These are phyloP conservation scores for Desoria tigrina DNA, from an alignment of 2,888 invertebrate genomes.

Conservation along the genomic window DNA sequence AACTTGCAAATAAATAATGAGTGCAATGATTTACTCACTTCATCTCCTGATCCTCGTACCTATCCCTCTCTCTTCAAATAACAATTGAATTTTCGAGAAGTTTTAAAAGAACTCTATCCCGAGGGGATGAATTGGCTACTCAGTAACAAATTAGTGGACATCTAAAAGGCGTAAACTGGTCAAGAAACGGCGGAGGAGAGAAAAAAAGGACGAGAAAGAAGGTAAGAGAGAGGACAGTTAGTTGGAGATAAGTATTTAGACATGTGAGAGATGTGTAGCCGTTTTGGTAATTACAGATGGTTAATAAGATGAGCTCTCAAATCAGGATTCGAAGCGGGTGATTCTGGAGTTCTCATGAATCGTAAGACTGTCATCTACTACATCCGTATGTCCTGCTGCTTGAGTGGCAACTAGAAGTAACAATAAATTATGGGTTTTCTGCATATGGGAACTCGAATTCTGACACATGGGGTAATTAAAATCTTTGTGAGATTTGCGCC, in stretches of 20 bases:
- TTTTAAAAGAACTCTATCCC: too few species aligned
- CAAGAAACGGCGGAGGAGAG: conserved; percentile 16
- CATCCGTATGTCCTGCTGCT: conserved; percentile 44
- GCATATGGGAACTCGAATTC: conserved; percentile 42
- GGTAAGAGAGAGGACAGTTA: neutral
- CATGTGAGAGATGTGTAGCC: neutral
- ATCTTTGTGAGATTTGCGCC: conserved; percentile 41
- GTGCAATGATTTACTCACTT: conserved; percentile 13
- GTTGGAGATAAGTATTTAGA: conserved; percentile 7
- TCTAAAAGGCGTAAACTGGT: conserved; percentile 32
- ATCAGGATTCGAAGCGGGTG: conserved; percentile 27
- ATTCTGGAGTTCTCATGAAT: conserved; percentile 1
- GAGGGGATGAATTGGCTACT: neutral
- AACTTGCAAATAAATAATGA: conserved; percentile 5
- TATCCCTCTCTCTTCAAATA: too few species aligned
- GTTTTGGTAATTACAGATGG: conserved; percentile 3
- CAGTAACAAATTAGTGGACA: conserved; percentile 30
- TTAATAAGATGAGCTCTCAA: conserved; percentile 21
- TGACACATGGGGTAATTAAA: conserved; percentile 50
- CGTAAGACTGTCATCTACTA: too few species aligned
- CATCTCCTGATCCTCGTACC: neutral
- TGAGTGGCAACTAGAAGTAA: conserved; percentile 50
- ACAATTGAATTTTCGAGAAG: conserved; percentile 3
- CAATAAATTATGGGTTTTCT: conserved; percentile 51
- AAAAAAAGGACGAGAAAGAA: conserved; percentile 11